These are phyloP conservation scores for Bruchidius siliquastri DNA, from an alignment of 2,888 invertebrate genomes.

Conservation along the genomic window DNA sequence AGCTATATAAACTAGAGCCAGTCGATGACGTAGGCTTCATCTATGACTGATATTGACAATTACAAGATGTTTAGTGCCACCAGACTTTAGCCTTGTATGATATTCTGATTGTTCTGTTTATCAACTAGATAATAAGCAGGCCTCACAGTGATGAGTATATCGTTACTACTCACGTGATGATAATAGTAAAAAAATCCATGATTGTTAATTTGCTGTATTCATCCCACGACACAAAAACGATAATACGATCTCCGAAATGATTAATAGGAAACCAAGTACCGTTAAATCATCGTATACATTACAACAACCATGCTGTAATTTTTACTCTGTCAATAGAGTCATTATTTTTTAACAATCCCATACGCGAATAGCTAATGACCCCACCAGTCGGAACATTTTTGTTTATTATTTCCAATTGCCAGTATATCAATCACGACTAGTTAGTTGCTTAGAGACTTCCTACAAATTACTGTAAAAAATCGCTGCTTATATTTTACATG, in stretches of 20 bases:
- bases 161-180: neutral
- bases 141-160: too few species aligned
- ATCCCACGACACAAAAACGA: neutral
- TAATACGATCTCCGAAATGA: neutral
- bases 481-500: neutral
- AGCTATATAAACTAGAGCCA: too few species aligned
- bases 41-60: too few species aligned
- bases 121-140: too few species aligned
- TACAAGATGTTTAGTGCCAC: too few species aligned
- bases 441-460: neutral
- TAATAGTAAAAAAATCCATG: neutral
- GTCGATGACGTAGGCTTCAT: too few species aligned
- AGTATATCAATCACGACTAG: neutral
- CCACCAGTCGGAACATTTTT: neutral
- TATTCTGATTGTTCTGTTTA: too few species aligned
- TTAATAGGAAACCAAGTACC: neutral
- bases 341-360: neutral
- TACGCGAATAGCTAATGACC: neutral
- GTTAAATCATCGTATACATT: neutral
- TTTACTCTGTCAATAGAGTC: neutral
- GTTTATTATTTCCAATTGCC: neutral
- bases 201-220: neutral
- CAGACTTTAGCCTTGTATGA: too few species aligned
- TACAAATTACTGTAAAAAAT: neutral
- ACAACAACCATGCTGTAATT: neutral